These are phyloP conservation scores for Netelia virgata DNA, from an alignment of 2,888 invertebrate species.

Conservation along the genomic window DNA sequence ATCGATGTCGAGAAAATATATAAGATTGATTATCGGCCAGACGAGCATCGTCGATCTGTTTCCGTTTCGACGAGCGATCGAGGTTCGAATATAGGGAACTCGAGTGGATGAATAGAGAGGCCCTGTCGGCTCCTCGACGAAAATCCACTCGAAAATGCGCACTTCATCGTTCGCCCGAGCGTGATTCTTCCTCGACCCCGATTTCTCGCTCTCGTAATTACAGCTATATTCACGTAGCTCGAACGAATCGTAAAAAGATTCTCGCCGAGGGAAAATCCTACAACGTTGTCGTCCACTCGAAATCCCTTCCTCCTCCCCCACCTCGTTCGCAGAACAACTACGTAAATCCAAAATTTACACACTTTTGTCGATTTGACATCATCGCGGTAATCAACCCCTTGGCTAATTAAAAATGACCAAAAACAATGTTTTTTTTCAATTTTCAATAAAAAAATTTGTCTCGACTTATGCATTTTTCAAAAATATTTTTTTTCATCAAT, in stretches of 20 bases:
- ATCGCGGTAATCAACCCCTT: no score
- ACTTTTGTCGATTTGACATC: no score
- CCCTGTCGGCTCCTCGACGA: slow-evolving; percentile 17
- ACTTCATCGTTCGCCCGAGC: slow-evolving; percentile 68
- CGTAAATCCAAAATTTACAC: no score
- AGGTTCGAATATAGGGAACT: slow-evolving; percentile 34
- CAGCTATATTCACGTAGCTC: slow-evolving; percentile 71
- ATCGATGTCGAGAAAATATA: background rate
- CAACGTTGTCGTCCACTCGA: no score
- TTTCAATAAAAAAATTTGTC: no score
- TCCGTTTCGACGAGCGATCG: slow-evolving; percentile 18
- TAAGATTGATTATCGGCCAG: slow-evolving; percentile 14
- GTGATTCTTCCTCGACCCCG: slow-evolving; percentile 72
- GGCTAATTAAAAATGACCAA: no score
- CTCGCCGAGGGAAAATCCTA: background rate
- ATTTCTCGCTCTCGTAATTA: slow-evolving; percentile 71
- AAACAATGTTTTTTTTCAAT: no score
- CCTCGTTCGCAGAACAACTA: no score
- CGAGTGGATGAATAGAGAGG: slow-evolving; percentile 23
- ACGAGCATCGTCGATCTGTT: slow-evolving; percentile 11
- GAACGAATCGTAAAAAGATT: slow-evolving; percentile 69
- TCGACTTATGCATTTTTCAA: no score
- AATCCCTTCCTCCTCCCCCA: no score
- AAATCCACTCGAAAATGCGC: slow-evolving; percentile 42
- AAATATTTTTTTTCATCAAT: no score